These are phyloP conservation scores for Varanus komodoensis DNA, from an alignment of 2,113 vertebrate genomes.

Conservation along the genomic window DNA sequence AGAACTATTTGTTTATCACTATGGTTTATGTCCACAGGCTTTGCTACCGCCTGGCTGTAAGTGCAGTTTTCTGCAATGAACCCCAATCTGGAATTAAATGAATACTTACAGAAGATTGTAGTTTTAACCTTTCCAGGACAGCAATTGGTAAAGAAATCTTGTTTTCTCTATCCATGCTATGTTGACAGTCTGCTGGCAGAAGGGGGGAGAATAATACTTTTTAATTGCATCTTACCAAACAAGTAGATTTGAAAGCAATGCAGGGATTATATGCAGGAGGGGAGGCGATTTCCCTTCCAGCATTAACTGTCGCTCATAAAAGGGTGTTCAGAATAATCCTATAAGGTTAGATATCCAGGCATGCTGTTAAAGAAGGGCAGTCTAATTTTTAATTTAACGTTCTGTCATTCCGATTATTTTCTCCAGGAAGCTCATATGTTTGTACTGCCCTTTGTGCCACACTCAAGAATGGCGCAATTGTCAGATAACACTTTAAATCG, in stretches of 20 bases:
- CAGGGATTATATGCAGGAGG: constrained; percentile 67
- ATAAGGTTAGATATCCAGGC: constrained; percentile 73
- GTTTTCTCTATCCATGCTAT: constrained; percentile 72
- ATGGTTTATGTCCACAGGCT: constrained; percentile 42
- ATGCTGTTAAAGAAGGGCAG: constrained; percentile 68
- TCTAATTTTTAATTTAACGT: constrained; percentile 74
- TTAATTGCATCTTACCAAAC: constrained; percentile 80
- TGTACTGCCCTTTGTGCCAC: constrained; percentile 66
- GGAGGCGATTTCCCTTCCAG: constrained; percentile 70
- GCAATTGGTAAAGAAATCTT: constrained; percentile 63
- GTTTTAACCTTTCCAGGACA: constrained; percentile 64
- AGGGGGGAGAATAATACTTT: constrained; percentile 76
- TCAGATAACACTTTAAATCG: constrained; percentile 71
- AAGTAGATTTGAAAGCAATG: constrained; percentile 77
- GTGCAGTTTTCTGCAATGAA: constrained; percentile 46
- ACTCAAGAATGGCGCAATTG: constrained; percentile 65
- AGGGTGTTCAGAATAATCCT: constrained; percentile 71
- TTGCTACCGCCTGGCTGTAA: constrained; percentile 37
- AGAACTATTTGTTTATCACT: constrained; percentile 14
- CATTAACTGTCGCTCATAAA: constrained; percentile 72
- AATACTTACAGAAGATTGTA: constrained; percentile 37
- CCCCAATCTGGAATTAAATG: constrained; percentile 61
- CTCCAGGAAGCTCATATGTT: constrained; percentile 57
- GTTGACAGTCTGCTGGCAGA: constrained; percentile 73
- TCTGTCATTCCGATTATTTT: constrained; percentile 72